Base-by-base conservation (phyloP, 2,797 vertebrate genomes). In the Thalassophryne amazonica region DNA sequence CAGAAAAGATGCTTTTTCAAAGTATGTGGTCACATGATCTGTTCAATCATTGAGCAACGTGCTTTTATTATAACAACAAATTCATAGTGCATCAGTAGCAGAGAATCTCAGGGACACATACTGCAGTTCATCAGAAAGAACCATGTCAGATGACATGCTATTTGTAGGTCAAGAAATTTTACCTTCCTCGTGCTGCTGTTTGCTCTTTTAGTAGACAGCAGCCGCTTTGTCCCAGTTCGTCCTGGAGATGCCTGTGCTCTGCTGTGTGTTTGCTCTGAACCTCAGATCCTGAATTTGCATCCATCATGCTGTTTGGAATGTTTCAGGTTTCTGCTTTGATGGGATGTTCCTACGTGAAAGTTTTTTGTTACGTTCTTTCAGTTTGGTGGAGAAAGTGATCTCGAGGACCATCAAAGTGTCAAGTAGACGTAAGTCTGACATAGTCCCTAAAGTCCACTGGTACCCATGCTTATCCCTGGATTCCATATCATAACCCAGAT, bases 251-350 rank as follows among this genome's bases (percentile, higher is more conserved):
- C 52, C 60, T 54, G 39, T 51, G 45, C 52, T 53, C 58, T 10
- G 35, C 33, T 76, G 62, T 76, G 69, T 78, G 66, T 86, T 83
- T 83, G 62, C 68, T 69, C 66, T 58, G 49, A 79, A 51, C 60
- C 30, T 53, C 63, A 55, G 52, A 70, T 61, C 54, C 22, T 8
- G 11, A 33, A 18, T 57, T 60, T 16, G 35, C 20, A 65, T 68
- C 56, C 55, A 42, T 58, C 23, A 52, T 50, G 47, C 54, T 57
- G 73, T 69, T 77, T 67, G 75, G 75, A 81, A 83, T 80, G 75
- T 71, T 77, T 74, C 40, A 32, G 40, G n/a, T 48, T 52, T 49
- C 17, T 73, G 75, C 83, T 86, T 69, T 71, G 69, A 74, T 82
- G 80, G 80, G 77, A 73, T 35, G 28, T 56, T 30, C 35, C 70